Percentiles rank a stretch among this genome's conserved stretches.
Conservation (phyloP, 1,140 invertebrate genomes). For the Scaptomyza pallida region DNA sequence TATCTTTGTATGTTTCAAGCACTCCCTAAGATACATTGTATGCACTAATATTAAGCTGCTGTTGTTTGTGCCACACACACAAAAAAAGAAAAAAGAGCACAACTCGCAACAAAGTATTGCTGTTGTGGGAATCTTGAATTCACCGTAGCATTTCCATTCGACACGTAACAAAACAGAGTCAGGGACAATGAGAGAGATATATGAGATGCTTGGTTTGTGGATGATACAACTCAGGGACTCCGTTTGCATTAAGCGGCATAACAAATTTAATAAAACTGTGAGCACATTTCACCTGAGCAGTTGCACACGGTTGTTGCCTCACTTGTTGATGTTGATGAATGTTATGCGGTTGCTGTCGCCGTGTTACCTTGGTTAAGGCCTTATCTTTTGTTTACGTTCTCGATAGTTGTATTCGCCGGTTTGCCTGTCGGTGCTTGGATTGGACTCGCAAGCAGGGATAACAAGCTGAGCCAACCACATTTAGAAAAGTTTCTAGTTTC, state of each 20-base stretch:
- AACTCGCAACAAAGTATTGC: slow-evolving; percentile 64
- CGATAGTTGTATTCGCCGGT: slow-evolving; percentile 6
- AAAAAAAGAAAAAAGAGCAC: not conserved
- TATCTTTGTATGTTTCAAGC: not conserved
- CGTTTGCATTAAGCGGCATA: slow-evolving; percentile 35
- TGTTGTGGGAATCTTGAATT: slow-evolving; percentile 45
- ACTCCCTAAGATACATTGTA: not conserved
- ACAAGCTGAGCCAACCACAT: slow-evolving; percentile 34
- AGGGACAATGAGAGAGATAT: slow-evolving; percentile 27
- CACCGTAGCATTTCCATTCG: slow-evolving; percentile 5
- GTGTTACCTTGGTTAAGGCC: not conserved
- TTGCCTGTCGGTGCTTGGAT: no score
- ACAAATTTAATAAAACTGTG: slow-evolving; percentile 66
- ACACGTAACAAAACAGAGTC: slow-evolving; percentile 1
- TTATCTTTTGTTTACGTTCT: not conserved
- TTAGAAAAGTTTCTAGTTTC: slow-evolving; percentile 17
- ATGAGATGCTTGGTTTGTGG: slow-evolving; percentile 44
- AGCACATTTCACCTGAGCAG: slow-evolving; percentile 42
- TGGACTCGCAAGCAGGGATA: slow-evolving; percentile 25
- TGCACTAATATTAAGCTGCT: slow-evolving; percentile 6
- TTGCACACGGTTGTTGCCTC: slow-evolving; percentile 24
- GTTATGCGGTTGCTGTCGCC: slow-evolving; percentile 35
- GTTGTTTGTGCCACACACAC: not conserved
- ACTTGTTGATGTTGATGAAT: slow-evolving; percentile 72
- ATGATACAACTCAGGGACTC: not conserved